These are phyloP conservation scores for Amitus sp. DNA, from an alignment of 2,888 invertebrate genomes.

Conservation along the genomic window DNA sequence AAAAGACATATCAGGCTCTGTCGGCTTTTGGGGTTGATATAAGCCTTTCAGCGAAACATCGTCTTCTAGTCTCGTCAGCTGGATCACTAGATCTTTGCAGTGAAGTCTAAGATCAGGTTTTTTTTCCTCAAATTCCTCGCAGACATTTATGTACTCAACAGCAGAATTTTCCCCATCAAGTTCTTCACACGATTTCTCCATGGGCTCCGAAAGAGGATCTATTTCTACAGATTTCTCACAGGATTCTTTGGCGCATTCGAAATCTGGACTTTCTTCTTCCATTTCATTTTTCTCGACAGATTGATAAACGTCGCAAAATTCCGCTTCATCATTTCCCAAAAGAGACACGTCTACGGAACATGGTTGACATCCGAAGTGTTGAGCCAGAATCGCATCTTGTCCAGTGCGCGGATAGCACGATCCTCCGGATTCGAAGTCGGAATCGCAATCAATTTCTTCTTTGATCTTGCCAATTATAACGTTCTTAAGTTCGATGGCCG, in stretches of 20 bases:
- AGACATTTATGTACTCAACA: too few species aligned
- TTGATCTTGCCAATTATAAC: not conserved
- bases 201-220: too few species aligned
- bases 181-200: too few species aligned
- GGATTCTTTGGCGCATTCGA: too few species aligned
- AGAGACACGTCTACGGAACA: conserved; percentile 9
- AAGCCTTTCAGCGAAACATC: not conserved
- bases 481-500: too few species aligned
- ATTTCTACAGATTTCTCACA: too few species aligned
- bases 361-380: conserved; percentile 11
- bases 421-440: not conserved
- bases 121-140: too few species aligned
- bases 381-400: not conserved
- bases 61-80: conserved; percentile 4
- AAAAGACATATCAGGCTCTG: not conserved
- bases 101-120: not conserved
- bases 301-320: not conserved
- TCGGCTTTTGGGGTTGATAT: not conserved
- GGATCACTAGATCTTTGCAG: conserved; percentile 6
- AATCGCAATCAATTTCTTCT: conserved; percentile 2
- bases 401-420: not conserved
- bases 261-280: too few species aligned
- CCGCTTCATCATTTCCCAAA: not conserved
- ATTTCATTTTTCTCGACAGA: too few species aligned
- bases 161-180: too few species aligned